Base-by-base conservation (phyloP, 2,113 vertebrate species). In the Lamprotornis superbus region DNA sequence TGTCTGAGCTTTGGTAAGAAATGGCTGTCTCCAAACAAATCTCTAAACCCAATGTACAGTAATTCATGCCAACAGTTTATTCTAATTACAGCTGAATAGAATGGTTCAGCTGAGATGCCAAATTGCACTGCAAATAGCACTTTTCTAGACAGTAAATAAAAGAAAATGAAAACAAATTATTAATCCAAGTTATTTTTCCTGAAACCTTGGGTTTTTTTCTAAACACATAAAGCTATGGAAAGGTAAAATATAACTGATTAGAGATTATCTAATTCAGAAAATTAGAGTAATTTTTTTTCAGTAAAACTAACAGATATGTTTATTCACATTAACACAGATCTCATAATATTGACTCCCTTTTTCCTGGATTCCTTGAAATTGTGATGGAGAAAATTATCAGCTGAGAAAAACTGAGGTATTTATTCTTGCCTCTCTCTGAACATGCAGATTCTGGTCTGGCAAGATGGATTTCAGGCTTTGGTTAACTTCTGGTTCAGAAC, bases 81-180 rank as follows among this genome's bases (percentile, higher is more conserved):
- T 92, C 50, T 96, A 94, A 95, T 96, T 95, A 94, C 89, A 87
- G 44, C 27, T 89, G 75, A 90, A 80, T 67, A 91, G 42, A 95
- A 92, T 81, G 61, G 50, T 61, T 94, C 93, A 93, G 64, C 56
- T 94, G 90, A 94, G 89, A 93, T 90, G 74, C 39, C 44, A 53
- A 37, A 91, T 84, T 91, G 91, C 65, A 53, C 60, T 89, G 79
- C 81, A 92, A 94, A 81, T 56, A 85, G 33, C 46, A 73, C 67
- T 84, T 83, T 81, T 37, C 57, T 71, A 73, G 70, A 59, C 5
- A 21, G 70, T 39, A 90, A 95, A 75, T 88, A 93, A 83, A 93
- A 76, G n/a, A 74, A 92, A 89, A 83, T 57, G 2, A 55, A 81
- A 92, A 69, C 30, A 89, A 75, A 65, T 77, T 67, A 84, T 69